Percentiles rank a stretch among this genome's conserved stretches.
These are phyloP conservation scores for Mormyrops attenuatus DNA, from an alignment of 2,797 vertebrate species.

Conservation along the genomic window DNA sequence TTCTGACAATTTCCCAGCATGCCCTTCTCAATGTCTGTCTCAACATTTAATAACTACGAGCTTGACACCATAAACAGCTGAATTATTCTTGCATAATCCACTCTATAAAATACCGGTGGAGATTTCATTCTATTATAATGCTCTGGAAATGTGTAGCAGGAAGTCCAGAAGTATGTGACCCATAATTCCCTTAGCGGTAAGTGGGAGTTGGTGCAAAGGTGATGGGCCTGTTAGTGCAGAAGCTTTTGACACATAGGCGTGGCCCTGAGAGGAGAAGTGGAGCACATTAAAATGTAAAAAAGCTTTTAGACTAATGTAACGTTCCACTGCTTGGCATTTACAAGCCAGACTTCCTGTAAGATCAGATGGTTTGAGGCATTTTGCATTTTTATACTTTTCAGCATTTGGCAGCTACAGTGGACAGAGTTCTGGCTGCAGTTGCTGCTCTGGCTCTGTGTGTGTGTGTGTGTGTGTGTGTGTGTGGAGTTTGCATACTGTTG, in stretches of 20 bases:
- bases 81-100: slow-evolving; percentile 54
- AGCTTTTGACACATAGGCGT: slow-evolving; percentile 45
- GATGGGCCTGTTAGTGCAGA: slow-evolving; percentile 34
- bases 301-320: slow-evolving; percentile 57
- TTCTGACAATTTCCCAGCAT: not conserved
- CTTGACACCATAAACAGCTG: slow-evolving; percentile 44
- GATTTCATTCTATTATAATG: slow-evolving; percentile 53
- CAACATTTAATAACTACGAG: slow-evolving; percentile 48
- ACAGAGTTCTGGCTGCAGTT: not conserved
- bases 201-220: slow-evolving; percentile 41
- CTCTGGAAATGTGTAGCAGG: slow-evolving; percentile 40
- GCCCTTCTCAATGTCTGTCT: not conserved
- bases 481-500: not conserved
- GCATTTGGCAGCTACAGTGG: slow-evolving; percentile 36
- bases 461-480: not conserved
- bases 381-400: slow-evolving; percentile 36
- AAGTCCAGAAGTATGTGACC: slow-evolving; percentile 36
- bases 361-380: slow-evolving; percentile 56
- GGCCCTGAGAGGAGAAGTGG: slow-evolving; percentile 53
- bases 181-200: slow-evolving; percentile 26
- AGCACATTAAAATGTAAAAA: slow-evolving; percentile 46
- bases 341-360: slow-evolving; percentile 51
- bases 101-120: slow-evolving; percentile 56
- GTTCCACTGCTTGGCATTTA: slow-evolving; percentile 37
- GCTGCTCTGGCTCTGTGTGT: not conserved